These are phyloP conservation scores for Thymelicus sylvestris DNA, from an alignment of 2,888 invertebrate genomes.

Conservation along the genomic window DNA sequence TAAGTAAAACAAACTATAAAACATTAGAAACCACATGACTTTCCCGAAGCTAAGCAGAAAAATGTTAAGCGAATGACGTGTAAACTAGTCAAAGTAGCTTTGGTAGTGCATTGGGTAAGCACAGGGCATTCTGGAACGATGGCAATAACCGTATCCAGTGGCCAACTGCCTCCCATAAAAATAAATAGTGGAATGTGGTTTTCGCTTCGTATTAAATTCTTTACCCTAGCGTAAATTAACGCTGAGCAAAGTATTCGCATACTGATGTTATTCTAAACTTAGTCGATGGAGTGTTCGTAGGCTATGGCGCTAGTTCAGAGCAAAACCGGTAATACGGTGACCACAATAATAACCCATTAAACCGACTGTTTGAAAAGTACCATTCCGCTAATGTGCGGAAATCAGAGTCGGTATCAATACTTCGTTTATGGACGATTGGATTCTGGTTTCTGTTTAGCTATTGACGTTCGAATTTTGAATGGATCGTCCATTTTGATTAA, in stretches of 20 bases:
- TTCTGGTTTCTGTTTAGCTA: constrained; percentile 22
- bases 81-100: constrained; percentile 46
- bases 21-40: background rate
- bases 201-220: constrained; percentile 59
- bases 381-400: constrained; percentile 58
- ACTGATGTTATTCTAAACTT: constrained; percentile 37
- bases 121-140: constrained; percentile 57
- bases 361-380: constrained; percentile 61
- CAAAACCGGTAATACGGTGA: constrained; percentile 53
- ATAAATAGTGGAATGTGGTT: constrained; percentile 68
- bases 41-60: constrained; percentile 32
- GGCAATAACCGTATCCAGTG: constrained; percentile 69
- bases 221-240: constrained; percentile 44
- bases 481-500: background rate
- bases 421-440: constrained; percentile 40
- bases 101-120: constrained; percentile 59
- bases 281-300: constrained; percentile 16
- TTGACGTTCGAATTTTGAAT: constrained; percentile 16
- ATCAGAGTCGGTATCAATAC: constrained; percentile 52
- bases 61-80: constrained; percentile 40
- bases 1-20: too few relatives aligned
- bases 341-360: constrained; percentile 67
- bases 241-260: background rate
- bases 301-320: constrained; percentile 47
- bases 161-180: constrained; percentile 68